Base-by-base conservation (phyloP, 2,888 invertebrate species). In the Epiblema foenella region DNA sequence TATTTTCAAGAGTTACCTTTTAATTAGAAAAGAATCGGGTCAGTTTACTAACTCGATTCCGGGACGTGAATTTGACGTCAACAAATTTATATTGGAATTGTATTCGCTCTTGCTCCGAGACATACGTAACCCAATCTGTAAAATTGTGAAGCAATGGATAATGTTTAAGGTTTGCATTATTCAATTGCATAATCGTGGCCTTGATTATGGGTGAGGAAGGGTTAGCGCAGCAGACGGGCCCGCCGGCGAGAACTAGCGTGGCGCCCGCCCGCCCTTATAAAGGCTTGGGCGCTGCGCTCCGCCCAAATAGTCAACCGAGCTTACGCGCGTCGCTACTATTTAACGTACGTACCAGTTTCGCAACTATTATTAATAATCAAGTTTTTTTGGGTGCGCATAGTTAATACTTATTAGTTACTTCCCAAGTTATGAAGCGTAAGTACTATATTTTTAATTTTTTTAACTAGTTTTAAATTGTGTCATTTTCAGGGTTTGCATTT, bases 241-340 rank as follows among this genome's bases (percentile, higher is more conserved):
- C 62, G 49, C 68, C n/a, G n/a, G 37, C 62, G 46, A 12, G 20
- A 9, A 8, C 42, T 42, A 29, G 52, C 20, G 1, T 15, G 52
- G 18, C 37, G 57, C 58, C 64, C 64, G 63, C 79, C 77, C 80
- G 81, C 81, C 76, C 76, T 84, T 91, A 91, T 91, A 91, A 91
- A 89, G 83, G 86, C 83, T 82, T 72, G 82, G 79, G 79, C 85
- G 83, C 78, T 77, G 77, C 74, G 77, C 78, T 78, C 78, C 84
- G 83, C 83, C 79, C 78, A 88, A 84, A 89, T 81, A 83, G 81
- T 79, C 79, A 76, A 66, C 76, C 73, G 83, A 83, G 80, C 82
- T 84, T 82, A 84, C 85, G 81, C 83, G 83, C 73, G 77, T 54
- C 77, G 74, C 80, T 79, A 75, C 79, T 77, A 76, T 75, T 73